phyloP scores from a whole-genome alignment of 2,113 vertebrate species.

The Oreochromis spilurus region DNA sequence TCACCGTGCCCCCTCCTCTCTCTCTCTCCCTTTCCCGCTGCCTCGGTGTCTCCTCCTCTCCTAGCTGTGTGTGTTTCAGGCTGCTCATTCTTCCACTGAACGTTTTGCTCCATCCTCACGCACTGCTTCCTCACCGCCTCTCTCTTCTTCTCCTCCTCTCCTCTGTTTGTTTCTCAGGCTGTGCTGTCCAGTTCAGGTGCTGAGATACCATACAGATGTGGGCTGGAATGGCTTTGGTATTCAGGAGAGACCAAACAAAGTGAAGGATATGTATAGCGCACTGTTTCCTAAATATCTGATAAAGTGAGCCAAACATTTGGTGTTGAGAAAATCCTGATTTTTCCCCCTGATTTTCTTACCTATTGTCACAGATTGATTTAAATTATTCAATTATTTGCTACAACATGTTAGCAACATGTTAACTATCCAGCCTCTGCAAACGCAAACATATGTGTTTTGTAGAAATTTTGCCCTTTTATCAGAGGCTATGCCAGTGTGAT shows the following conservation, averaged over 20 bases:
- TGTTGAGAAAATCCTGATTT: not conserved
- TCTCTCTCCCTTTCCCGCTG: not conserved
- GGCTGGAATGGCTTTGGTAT: not conserved
- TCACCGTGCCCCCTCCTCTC: conserved; percentile 1
- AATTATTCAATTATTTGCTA: not conserved
- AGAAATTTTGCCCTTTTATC: not conserved
- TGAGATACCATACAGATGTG: not conserved
- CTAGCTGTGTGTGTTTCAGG: conserved; percentile 13
- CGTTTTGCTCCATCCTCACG: not conserved
- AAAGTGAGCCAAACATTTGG: not conserved
- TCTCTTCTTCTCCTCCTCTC: not conserved
- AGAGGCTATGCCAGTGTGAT: not conserved
- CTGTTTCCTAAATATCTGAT: not conserved
- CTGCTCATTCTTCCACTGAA: conserved; percentile 29
- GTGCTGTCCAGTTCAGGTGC: not conserved
- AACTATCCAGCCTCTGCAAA: not conserved
- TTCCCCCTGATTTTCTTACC: not conserved
- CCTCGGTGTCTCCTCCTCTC: conserved; percentile 17
- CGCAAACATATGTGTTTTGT: not conserved
- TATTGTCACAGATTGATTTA: not conserved
- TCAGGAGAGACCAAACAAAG: not conserved
- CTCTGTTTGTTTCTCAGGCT: not conserved
- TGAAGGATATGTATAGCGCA: not conserved
- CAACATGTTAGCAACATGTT: not conserved
- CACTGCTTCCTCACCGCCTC: not conserved